Evolutionary conservation across 2,113 vertebrate genomes (phyloP), one percentile per base, ranked within the genome.

Genomic region (Phodopus roborovskii): DNA sequence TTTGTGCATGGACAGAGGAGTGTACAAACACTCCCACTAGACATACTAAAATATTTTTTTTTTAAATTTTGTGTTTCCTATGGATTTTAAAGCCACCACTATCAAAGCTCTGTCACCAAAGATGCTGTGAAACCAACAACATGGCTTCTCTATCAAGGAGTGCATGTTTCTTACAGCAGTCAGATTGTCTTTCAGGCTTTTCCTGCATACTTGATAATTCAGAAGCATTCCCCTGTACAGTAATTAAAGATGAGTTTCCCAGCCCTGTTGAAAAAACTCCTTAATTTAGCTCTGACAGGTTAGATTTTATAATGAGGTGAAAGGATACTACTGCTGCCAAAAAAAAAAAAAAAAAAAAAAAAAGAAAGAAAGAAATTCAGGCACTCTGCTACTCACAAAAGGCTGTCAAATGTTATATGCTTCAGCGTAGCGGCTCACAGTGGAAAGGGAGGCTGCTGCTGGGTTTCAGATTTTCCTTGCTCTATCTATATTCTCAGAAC

Each of bases 191-290:
- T 97, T 97, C 77, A 74, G 70, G 16, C 81, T 94, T 95, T 90
- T 96, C 85, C 75, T 71, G 62, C 13, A 89, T 78, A 98, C 97
- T 82, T 97, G 96, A 97, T 98, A 66, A 98, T 97, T 92, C 90
- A 73, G 42, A 97, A 98, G 77, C 84, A 95, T 97, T 97, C 94
- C 85, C 95, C 71, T 74, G 62, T 94, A 92, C n/a, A 91, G 94
- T 98, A 98, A 98, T 98, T 98, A 98, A 98, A 97, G 97, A 97
- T 97, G 0, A 98, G 90, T 98, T 98, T 96, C 96, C 81, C 90
- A 96, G 94, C 82, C 96, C 95, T 78, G 48, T 97, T 98, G 96
- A 98, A 97, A 98, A 98, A 98, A 87, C 93, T 98, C 96, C 94
- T 98, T 81, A 81, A 96, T 98, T 98, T 98, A 97, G 82, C 91